Evolutionary conservation across 2,797 vertebrate genomes (phyloP), one percentile per base, ranked within the genome.

Genomic region (Clamator glandarius): DNA sequence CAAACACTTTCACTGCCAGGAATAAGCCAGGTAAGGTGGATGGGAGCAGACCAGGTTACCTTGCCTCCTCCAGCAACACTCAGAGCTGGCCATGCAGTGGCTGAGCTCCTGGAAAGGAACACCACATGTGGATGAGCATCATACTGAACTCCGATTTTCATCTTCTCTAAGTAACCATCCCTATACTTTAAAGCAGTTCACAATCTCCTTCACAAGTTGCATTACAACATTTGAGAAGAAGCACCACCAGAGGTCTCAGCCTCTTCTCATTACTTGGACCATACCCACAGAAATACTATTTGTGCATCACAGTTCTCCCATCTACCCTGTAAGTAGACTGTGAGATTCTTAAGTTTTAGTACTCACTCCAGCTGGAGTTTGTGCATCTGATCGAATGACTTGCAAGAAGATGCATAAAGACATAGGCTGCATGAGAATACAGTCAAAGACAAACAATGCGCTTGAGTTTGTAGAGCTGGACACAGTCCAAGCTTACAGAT

Each of bases 161-260:
- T 36, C 58, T 50, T 51, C 52, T 36, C 2, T 55, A 46, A 39
- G 12, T 14, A 28, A 62, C 9, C 8, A 9, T 21, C 25, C 58
- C 63, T 62, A 25, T 50, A 41, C 28, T 57, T 73, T 75, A 54
- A 82, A 87, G 63, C 26, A 23, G 15, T 9, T 68, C 54, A 67
- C 0, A 0, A 52, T 15, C 12, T 31, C 5, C 36, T 48, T 82
- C 68, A 36, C 50, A 39, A 88, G 15, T 5, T 72, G 24, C 44
- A 36, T 26, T 50, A 33, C 39, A 64, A 72, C 11, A 54, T 58
- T 29, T 68, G 58, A 91, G 61, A 73, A 52, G 31, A 23, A 85
- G 12, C 31, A 55, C 36, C 76, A n/a, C 8, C 67, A 70, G 63
- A 83, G n/a, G 17, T 35, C 50, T 84, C 82, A 85, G 44, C 28